Percentiles rank a stretch among this genome's conserved stretches.
phyloP scores from a whole-genome alignment of 2,113 vertebrate genomes.

The Osmerus eperlanus region DNA sequence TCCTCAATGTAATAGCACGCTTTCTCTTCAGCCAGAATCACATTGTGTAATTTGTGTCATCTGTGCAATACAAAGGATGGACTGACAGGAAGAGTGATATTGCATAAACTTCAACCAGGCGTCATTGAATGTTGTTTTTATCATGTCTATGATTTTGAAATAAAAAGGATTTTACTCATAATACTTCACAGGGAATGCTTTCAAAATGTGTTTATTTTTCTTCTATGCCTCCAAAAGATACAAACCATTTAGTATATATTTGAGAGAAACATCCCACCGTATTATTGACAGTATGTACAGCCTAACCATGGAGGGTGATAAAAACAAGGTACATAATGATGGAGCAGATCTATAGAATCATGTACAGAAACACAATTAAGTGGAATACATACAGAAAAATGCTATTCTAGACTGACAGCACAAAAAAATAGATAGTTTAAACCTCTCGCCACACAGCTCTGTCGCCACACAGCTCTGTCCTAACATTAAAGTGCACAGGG shows the following conservation, averaged over 20 bases:
- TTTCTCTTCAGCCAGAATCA: too few species aligned
- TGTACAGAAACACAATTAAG: conserved; percentile 43
- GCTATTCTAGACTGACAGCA: conserved; percentile 29
- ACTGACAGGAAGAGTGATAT: not conserved
- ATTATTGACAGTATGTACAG: conserved; percentile 41
- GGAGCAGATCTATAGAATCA: conserved; percentile 35
- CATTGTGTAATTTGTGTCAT: too few species aligned
- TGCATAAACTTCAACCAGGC: not conserved
- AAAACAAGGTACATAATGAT: conserved; percentile 30
- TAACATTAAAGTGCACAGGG: too few species aligned
- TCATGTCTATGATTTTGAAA: conserved; percentile 7
- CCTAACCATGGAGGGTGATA: conserved; percentile 22
- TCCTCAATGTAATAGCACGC: not conserved
- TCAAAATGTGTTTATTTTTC: conserved; percentile 57
- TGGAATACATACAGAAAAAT: conserved; percentile 41
- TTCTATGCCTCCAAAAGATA: conserved; percentile 49
- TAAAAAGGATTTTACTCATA: conserved; percentile 9
- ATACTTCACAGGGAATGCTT: conserved; percentile 20
- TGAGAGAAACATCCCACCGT: conserved; percentile 28
- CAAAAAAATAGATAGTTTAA: conserved; percentile 35
- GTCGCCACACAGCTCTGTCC: conserved; percentile 10
- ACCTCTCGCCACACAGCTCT: conserved; percentile 25
- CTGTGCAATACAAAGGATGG: too few species aligned
- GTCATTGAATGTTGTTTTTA: not conserved
- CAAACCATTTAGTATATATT: conserved; percentile 53